A percentile compares a stretch with the other conserved stretches of the same genome.
Conservation (phyloP, 2,888 invertebrate species). For the Lasiommata megera region DNA sequence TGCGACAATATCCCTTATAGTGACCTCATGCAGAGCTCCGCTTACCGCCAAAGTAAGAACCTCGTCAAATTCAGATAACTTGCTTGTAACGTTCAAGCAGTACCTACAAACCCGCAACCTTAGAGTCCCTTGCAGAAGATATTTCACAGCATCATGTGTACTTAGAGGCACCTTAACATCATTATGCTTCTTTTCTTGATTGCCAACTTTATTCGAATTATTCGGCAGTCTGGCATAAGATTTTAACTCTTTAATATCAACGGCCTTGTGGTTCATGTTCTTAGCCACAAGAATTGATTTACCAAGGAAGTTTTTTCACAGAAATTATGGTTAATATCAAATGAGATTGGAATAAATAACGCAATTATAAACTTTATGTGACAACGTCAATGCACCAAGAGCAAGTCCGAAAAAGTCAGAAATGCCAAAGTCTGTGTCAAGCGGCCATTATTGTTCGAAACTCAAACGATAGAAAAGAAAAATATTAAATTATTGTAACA, state of each 20-base stretch:
- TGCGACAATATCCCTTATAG: constrained; percentile 63
- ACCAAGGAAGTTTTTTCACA: too few relatives aligned
- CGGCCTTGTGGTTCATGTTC: constrained; percentile 33
- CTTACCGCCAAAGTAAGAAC: constrained; percentile 55
- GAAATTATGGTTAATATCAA: too few relatives aligned
- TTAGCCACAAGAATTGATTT: background rate
- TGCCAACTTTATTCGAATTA: constrained; percentile 12
- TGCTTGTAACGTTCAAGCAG: constrained; percentile 51
- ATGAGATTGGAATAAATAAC: background rate
- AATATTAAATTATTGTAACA: too few relatives aligned
- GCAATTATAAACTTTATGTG: constrained; percentile 6
- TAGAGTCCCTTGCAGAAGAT: constrained; percentile 56
- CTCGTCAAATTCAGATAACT: constrained; percentile 59
- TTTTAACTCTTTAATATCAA: constrained; percentile 26
- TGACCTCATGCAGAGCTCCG: constrained; percentile 54
- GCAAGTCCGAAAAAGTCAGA: too few relatives aligned
- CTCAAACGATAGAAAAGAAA: too few relatives aligned
- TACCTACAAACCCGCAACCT: constrained; percentile 61
- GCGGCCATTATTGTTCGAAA: constrained; percentile 22
- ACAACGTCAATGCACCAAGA: constrained; percentile 19
- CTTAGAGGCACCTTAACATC: constrained; percentile 42
- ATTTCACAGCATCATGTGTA: constrained; percentile 59
- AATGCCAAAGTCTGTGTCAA: constrained; percentile 18
- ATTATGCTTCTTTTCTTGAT: constrained; percentile 6
- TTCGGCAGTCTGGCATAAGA: constrained; percentile 25